phyloP scores from a whole-genome alignment of 2,113 vertebrate genomes.

The Rhinopomastus cyanomelas region DNA sequence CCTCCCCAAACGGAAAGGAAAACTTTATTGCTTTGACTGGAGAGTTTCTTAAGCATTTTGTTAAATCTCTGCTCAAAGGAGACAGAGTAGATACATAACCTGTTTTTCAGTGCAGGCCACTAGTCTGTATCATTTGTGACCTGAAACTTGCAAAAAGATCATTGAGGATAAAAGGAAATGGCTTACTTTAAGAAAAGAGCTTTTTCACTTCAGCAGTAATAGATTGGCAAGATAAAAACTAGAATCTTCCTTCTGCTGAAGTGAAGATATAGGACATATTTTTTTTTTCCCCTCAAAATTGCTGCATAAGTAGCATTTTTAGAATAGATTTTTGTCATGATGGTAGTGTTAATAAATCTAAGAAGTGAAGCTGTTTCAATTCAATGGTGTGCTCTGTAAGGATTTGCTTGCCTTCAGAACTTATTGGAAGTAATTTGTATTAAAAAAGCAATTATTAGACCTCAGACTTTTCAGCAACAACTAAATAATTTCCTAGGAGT shows the following conservation, averaged over 20 bases:
- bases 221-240: not conserved
- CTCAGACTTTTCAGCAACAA: conserved; percentile 30
- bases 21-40: not conserved
- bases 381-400: not conserved
- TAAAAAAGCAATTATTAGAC: conserved; percentile 42
- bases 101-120: not conserved
- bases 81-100: not conserved
- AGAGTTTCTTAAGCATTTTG: not conserved
- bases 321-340: not conserved
- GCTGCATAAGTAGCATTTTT: not conserved
- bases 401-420: not conserved
- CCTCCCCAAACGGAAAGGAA: not conserved
- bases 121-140: not conserved
- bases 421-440: not conserved
- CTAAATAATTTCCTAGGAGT: not conserved
- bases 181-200: not conserved
- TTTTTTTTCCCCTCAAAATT: not conserved
- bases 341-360: conserved; percentile 21
- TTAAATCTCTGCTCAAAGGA: not conserved
- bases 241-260: not conserved
- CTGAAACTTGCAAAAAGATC: conserved; percentile 11
- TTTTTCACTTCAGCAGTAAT: conserved; percentile 14
- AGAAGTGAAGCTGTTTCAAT: not conserved
- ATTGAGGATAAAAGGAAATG: conserved; percentile 30
- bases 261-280: not conserved